Conservation (phyloP, 2,113 vertebrate species). For the Excalfactoria chinensis region DNA sequence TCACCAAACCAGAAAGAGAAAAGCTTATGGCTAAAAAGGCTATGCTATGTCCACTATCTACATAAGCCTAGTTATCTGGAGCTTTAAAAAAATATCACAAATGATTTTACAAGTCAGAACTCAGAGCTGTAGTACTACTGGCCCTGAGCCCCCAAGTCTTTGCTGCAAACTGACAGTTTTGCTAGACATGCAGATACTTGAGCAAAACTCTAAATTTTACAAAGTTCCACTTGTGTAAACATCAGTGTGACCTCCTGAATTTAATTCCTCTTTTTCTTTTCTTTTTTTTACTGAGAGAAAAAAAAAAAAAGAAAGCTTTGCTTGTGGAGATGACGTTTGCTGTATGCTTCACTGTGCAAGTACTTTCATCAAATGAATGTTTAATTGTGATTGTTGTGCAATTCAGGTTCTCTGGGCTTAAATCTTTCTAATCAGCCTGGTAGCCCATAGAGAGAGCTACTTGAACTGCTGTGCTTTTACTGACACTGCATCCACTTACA, state of each 20-base stretch:
- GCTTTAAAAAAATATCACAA: background rate
- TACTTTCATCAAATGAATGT: background rate
- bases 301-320: background rate
- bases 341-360: background rate
- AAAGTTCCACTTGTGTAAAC: background rate
- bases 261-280: background rate
- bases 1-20: background rate
- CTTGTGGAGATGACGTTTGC: background rate
- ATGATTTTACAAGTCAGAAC: background rate
- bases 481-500: rapidly evolving
- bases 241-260: background rate
- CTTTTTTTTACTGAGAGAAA: background rate
- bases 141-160: background rate
- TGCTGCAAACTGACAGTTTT: background rate
- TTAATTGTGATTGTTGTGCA: background rate
- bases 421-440: background rate
- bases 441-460: background rate
- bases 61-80: background rate
- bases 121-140: background rate
- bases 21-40: background rate
- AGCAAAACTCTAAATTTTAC: background rate
- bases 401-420: background rate
- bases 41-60: background rate
- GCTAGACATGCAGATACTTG: background rate
- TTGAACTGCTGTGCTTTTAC: background rate